Base-by-base conservation (phyloP, 2,888 invertebrate genomes). In the Myopa testacea region DNA sequence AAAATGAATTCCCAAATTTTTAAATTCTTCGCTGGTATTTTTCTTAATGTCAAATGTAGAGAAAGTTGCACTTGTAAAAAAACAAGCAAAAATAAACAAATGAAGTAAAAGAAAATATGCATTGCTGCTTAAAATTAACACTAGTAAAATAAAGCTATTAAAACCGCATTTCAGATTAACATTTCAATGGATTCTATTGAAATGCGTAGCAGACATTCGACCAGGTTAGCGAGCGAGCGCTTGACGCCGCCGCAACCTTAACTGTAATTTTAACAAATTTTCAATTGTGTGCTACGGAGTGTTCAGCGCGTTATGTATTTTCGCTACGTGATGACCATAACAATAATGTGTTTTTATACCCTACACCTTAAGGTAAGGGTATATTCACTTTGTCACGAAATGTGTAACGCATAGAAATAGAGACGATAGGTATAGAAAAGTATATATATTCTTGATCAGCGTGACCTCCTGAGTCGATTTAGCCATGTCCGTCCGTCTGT, bases 221-320 rank as follows among this genome's bases (percentile, higher is more conserved):
- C 4, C 65, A 37, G 26, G 26, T 26, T 26, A 26, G 26, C 26
- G 26, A 26, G 37, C 37, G 34, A 65, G 37, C 37, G 34, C 16
- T 38, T 16, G n/a, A 62, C 62, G 34, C 34, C 65, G 6, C 65
- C 14, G 10, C 3, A 69, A 74, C 34, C 50, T 75, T 14, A 60
- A 45, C 40, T 60, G n/a, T 19, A 68, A 68, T 40, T 26, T 75
- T 52, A 58, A 68, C 75, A 69, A 75, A 60, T 60, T 75, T 69
- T 68, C 69, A 60, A 75, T 75, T 75, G 74, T 60, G 63, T 52
- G 79, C 75, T 75, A 77, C 79, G 79, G 77, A 76, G 76, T 78
- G 74, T 78, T 78, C 71, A 78, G 75, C 69, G 58, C 58, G 68
- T 77, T 80, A 14, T 38, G 65, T 77, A 78, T 77, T 77, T 75